Evolutionary conservation across 2,797 vertebrate species (phyloP).

Genomic region (Acanthis flammea): DNA sequence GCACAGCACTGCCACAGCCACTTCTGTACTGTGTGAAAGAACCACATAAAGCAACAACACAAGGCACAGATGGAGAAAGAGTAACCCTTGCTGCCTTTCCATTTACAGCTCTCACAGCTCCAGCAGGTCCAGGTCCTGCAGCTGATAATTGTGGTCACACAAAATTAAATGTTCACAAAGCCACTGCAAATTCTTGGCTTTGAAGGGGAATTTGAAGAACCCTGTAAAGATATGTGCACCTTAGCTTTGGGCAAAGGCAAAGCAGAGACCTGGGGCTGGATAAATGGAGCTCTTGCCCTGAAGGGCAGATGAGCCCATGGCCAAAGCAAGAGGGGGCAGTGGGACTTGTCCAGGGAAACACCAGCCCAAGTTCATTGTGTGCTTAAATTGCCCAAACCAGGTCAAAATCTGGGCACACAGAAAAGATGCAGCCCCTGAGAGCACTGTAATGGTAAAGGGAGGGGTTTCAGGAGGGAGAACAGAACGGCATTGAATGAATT

Average conservation of each 20-base stretch:
- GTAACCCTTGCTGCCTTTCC: background rate
- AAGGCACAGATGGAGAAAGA: background rate
- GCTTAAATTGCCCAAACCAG: background rate
- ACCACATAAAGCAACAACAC: background rate
- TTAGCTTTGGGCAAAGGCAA: background rate
- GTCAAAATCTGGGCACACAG: background rate
- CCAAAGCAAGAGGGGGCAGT: background rate
- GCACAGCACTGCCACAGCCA: background rate
- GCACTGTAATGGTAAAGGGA: background rate
- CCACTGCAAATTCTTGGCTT: background rate
- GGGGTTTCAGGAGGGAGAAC: background rate
- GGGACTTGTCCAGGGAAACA: background rate
- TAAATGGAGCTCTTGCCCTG: background rate
- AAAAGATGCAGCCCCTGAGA: background rate
- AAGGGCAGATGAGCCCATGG: background rate
- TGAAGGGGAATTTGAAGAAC: background rate
- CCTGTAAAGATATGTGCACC: background rate
- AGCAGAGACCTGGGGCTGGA: background rate
- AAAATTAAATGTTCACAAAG: background rate
- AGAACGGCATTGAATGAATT: constrained; percentile 25
- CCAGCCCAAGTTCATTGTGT: rapidly evolving
- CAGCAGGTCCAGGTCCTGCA: background rate
- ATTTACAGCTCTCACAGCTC: background rate
- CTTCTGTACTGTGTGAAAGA: background rate
- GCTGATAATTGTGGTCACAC: background rate